phyloP scores from a whole-genome alignment of 2,113 vertebrate species.

The Corythoichthys haematopterus region DNA sequence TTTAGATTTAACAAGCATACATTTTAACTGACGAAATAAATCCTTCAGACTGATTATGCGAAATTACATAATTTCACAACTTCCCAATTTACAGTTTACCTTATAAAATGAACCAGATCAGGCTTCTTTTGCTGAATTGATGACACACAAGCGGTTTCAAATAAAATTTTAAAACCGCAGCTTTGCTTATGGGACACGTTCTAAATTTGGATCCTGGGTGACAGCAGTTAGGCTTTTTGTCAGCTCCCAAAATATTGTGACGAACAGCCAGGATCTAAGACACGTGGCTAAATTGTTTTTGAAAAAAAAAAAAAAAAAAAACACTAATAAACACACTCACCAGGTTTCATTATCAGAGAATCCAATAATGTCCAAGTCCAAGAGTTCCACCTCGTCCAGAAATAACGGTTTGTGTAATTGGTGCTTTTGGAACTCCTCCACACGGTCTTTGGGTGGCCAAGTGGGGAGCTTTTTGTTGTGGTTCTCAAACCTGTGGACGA shows the following conservation, averaged over 20 bases:
- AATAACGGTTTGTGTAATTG: slow-evolving; percentile 57
- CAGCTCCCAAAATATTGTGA: not conserved
- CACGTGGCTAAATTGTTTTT: not conserved
- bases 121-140: too few species aligned
- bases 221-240: not conserved
- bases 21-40: not conserved
- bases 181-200: not conserved
- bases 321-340: slow-evolving; percentile 55
- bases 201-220: too few species aligned
- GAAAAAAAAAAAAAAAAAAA: slow-evolving; percentile 18
- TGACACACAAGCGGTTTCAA: not conserved
- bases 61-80: not conserved
- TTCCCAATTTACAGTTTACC: not conserved
- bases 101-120: too few species aligned
- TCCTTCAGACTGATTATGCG: not conserved
- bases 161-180: not conserved
- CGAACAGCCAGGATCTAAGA: not conserved
- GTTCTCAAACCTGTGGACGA: slow-evolving; percentile 84
- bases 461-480: slow-evolving; percentile 85
- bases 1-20: not conserved
- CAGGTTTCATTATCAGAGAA: slow-evolving; percentile 81
- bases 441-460: slow-evolving; percentile 61
- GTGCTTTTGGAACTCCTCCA: slow-evolving; percentile 71
- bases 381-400: slow-evolving; percentile 83
- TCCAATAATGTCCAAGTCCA: slow-evolving; percentile 77